phyloP scores from a whole-genome alignment of 2,888 invertebrate genomes.

The Gasteruption jaculator region DNA sequence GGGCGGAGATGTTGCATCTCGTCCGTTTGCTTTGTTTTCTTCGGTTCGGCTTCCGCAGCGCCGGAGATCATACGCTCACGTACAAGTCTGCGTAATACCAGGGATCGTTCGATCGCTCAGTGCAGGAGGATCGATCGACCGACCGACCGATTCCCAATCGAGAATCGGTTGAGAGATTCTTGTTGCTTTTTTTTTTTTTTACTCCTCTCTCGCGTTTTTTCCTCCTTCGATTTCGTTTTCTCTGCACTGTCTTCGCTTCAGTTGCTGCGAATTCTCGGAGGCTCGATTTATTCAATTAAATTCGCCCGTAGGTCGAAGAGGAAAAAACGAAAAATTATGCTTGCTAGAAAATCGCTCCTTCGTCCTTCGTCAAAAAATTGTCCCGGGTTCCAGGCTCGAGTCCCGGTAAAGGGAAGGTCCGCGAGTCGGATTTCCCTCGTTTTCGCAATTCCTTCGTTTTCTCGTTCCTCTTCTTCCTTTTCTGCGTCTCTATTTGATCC shows the following conservation, averaged over 20 bases:
- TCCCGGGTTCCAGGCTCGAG: too few species aligned
- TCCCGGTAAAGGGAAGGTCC: too few species aligned
- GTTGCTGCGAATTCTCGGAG: slow-evolving; percentile 30
- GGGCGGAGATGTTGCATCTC: too few species aligned
- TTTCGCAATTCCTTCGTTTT: slow-evolving; percentile 6
- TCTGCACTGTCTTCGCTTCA: slow-evolving; percentile 34
- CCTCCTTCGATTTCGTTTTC: slow-evolving; percentile 30
- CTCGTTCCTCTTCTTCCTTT: slow-evolving; percentile 11
- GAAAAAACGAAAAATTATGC: too few species aligned
- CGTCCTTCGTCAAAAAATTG: too few species aligned
- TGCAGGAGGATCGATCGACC: slow-evolving; percentile 36
- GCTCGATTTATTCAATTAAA: too few species aligned
- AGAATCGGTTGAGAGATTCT: slow-evolving; percentile 35
- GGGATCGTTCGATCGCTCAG: slow-evolving; percentile 38
- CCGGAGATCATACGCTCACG: too few species aligned
- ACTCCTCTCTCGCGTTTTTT: slow-evolving; percentile 25
- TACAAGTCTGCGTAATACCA: slow-evolving; percentile 49
- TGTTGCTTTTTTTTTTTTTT: slow-evolving; percentile 38
- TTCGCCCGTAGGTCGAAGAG: too few species aligned
- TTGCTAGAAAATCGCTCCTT: slow-evolving; percentile 19
- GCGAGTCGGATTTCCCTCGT: too few species aligned
- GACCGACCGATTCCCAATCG: slow-evolving; percentile 23
- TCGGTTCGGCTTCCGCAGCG: too few species aligned
- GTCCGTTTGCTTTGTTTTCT: too few species aligned
- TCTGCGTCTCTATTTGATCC: slow-evolving; percentile 13